Evolutionary conservation across 37 sponge, comb jelly and placozoan species (phyloP), one percentile per base, ranked within the genome.

Genomic region (Bolinopsis microptera): DNA sequence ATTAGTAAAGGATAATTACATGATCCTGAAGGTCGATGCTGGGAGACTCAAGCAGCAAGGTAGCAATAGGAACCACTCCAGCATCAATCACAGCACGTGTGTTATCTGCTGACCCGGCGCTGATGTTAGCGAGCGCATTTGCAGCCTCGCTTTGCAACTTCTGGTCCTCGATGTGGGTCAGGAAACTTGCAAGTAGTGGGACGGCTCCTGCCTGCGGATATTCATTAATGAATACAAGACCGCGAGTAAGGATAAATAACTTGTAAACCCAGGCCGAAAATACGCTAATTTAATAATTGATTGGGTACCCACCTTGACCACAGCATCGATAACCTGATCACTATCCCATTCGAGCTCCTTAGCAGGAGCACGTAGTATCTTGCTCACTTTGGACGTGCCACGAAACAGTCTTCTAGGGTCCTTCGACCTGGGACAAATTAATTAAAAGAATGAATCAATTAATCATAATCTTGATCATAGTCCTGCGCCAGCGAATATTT

Each of bases 41-140:
- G 61, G 90, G 90, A 39, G 90, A 86, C 61, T 86, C 90, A 18
- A 86, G 30, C 3, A 86, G 90, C 5, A 86, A 48, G 0, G 90
- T 86, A 3, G 90, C 90, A 24, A 86, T 86, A 38, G 90, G 90
- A 34, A 86, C 90, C 41, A 86, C 90, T 27, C 35, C 35, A 5
- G 90, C 90, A 40, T 86, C 90, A 41, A 86, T 86, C 25, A 86
- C 90, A n/a, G 90, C 90, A 8, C 90, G 90, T 0, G 90, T 86
- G 26, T 86, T 86, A n/a, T 86, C 90, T 1, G 90, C 90, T 86
- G 90, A 86, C n/a, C 90, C 90, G 41, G 90, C 90, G 36, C 90
- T 86, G 13, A 86, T 86, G 90, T 86, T 86, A 40, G 90, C 90
- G 26, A 86, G 90, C 30, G 90, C 90, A 48, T 86, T 86, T 39